Percentiles rank a stretch among this genome's conserved stretches.
Conservation (phyloP, 2,113 vertebrate genomes). For the Crypturellus undulatus region DNA sequence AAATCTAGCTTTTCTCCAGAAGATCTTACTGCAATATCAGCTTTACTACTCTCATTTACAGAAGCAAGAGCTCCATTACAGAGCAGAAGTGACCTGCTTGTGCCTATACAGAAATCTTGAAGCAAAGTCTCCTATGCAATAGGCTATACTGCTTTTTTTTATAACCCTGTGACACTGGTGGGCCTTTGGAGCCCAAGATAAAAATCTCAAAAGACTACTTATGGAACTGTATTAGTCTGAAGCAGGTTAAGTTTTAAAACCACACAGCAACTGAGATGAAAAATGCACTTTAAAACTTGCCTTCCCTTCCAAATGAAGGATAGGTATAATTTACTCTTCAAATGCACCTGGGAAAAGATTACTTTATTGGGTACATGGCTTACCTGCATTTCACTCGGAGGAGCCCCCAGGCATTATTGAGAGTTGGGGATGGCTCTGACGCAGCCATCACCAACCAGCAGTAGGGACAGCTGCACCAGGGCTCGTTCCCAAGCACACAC, state of each 20-base stretch:
- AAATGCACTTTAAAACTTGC: not conserved
- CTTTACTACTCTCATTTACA: not conserved
- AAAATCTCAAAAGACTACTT: not conserved
- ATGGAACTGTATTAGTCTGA: not conserved
- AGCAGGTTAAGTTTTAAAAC: slow-evolving; percentile 1
- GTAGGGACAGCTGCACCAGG: not conserved
- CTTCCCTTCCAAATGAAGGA: slow-evolving; percentile 14
- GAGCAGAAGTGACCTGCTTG: not conserved
- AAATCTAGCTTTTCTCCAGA: not conserved
- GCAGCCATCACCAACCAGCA: not conserved
- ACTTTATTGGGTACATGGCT: not conserved
- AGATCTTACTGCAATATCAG: not conserved
- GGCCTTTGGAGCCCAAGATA: not conserved
- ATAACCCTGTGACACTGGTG: not conserved
- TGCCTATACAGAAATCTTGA: not conserved
- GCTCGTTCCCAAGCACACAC: not conserved
- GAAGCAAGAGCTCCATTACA: not conserved
- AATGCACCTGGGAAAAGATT: not conserved
- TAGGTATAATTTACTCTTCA: slow-evolving; percentile 5
- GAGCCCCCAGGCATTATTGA: not conserved
- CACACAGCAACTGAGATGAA: not conserved
- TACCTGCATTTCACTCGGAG: not conserved
- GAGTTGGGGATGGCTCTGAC: not conserved
- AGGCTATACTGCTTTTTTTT: not conserved
- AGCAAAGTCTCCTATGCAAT: not conserved